Percentiles rank a stretch among this genome's conserved stretches.
phyloP scores from a whole-genome alignment of 2,888 invertebrate species.

The Apomyelois bistriatella region DNA sequence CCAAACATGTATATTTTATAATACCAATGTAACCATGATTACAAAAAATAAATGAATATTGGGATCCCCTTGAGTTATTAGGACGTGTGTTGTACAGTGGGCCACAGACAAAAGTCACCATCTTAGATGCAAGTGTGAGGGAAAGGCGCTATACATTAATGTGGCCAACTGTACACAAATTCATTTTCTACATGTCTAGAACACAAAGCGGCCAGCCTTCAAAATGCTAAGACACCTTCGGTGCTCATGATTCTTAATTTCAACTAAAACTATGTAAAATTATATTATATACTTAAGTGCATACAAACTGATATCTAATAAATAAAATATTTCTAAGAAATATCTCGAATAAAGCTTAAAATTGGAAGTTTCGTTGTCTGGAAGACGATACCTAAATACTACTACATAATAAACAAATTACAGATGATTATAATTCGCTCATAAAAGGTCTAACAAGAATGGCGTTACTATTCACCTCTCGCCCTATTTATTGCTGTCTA shows the following conservation, averaged over 20 bases:
- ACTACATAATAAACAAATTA: slow-evolving; percentile 15
- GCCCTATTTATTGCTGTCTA: too few species aligned
- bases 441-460: too few species aligned
- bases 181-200: not conserved
- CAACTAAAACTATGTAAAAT: slow-evolving; percentile 13
- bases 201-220: slow-evolving; percentile 5
- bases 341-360: slow-evolving; percentile 20
- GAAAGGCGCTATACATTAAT: too few species aligned
- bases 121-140: too few species aligned
- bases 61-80: too few species aligned
- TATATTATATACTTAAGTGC: not conserved
- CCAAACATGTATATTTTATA: too few species aligned
- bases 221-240: not conserved
- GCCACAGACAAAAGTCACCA: too few species aligned
- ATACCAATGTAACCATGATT: too few species aligned
- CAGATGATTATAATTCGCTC: not conserved
- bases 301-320: not conserved
- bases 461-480: too few species aligned
- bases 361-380: slow-evolving; percentile 24
- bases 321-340: slow-evolving; percentile 10
- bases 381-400: slow-evolving; percentile 17
- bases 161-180: too few species aligned
- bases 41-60: too few species aligned
- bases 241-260: not conserved
- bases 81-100: slow-evolving; percentile 3